Base-by-base conservation (phyloP, 2,797 vertebrate species). In the Coranthus polyacanthus region DNA sequence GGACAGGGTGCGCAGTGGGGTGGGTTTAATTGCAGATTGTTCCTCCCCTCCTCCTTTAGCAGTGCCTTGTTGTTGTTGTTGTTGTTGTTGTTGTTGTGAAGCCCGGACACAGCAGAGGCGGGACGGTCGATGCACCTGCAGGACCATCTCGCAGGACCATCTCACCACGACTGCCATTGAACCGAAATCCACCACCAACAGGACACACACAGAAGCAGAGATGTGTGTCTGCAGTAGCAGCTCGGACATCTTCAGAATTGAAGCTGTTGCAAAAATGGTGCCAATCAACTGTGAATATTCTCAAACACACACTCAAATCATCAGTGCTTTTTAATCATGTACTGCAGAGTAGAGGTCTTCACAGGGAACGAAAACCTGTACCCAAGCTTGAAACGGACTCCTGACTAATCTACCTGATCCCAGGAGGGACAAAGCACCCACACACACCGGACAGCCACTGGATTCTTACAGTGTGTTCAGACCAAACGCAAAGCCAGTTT, bases 201-300 rank as follows among this genome's bases (percentile, higher is more conserved):
- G 26, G 34, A 66, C 42, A 17, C 22, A 2, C 20, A 9, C 18
- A 20, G 61, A 49, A 47, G 26, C 53, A 39, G 26, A 16, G 12
- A 20, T 0, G 5, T 17, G 15, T 13, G 58, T 34, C 54, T 59
- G 57, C 57, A 37, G 20, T n/a, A 26, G 65, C 71, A 64, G 72
- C 72, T 56, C 0, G 9, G 42, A 72, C 39, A 2, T 41, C 46
- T 60, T 38, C 18, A 68, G 26, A 73, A 65, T 22, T 34, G 32
- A 68, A 21, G 57, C 72, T 72, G 60, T 79, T 56, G 65, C 43
- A 34, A 65, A 46, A 75, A 76, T 37, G 56, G 83, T 84, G 84
- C 88, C 83, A 81, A 85, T 67, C 72, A 69, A 73, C 87, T 88
- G 82, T 83, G 80, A 85, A 84, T 66, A 69, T 18, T 55, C 13